Percentiles rank a stretch among this genome's conserved stretches.
phyloP scores from a whole-genome alignment of 2,797 vertebrate genomes.

The Scleropages formosus region DNA sequence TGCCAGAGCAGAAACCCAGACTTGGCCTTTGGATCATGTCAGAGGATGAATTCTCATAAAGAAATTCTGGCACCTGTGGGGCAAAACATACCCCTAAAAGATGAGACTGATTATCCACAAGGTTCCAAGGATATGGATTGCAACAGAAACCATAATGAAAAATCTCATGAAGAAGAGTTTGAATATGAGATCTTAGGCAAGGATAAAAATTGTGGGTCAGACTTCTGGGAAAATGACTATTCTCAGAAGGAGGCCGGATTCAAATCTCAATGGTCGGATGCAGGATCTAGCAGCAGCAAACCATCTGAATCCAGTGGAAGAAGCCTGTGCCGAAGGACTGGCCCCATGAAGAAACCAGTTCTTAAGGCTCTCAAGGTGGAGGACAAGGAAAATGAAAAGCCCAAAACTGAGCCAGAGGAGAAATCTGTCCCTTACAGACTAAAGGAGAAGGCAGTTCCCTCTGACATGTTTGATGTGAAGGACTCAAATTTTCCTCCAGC shows the following conservation, averaged over 20 bases:
- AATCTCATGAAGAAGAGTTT: conserved; percentile 47
- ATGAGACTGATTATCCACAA: conserved; percentile 70
- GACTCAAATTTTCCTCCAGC: conserved; percentile 60
- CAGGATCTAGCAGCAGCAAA: conserved; percentile 67
- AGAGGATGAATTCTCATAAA: conserved; percentile 69
- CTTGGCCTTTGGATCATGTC: conserved; percentile 63
- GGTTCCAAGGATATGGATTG: conserved; percentile 71
- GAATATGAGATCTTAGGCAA: conserved; percentile 63
- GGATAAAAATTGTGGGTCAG: conserved; percentile 62
- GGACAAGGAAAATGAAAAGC: conserved; percentile 92
- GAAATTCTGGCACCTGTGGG: conserved; percentile 61
- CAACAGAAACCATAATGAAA: conserved; percentile 67
- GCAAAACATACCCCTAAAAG: conserved; percentile 61
- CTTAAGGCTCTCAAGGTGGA: conserved; percentile 96
- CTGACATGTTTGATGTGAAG: conserved; percentile 74
- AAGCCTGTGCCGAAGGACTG: conserved; percentile 76
- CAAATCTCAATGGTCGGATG: conserved; percentile 76
- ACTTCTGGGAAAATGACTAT: conserved; percentile 82
- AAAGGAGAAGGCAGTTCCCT: conserved; percentile 75
- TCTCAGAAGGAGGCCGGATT: conserved; percentile 61
- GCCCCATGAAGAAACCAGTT: conserved; percentile 94
- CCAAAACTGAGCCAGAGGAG: conserved; percentile 81
- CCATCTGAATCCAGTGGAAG: conserved; percentile 78
- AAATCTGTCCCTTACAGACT: conserved; percentile 72
- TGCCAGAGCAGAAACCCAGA: conserved; percentile 69